Percentiles rank a stretch among this genome's conserved stretches.
phyloP scores from a whole-genome alignment of 2,113 vertebrate genomes.

The Caranx ignobilis region DNA sequence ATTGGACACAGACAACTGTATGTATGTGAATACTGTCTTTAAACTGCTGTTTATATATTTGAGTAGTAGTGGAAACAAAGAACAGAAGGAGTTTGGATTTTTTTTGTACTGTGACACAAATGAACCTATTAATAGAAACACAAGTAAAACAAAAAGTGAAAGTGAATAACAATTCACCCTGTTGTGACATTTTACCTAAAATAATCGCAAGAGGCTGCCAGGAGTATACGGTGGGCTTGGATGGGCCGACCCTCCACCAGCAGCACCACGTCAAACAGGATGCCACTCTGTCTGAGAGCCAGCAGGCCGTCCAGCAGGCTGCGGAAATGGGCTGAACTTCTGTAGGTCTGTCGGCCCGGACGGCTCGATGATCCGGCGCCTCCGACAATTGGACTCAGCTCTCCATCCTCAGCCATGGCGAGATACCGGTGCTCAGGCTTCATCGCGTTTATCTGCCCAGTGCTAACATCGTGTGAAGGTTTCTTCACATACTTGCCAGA shows the following conservation, averaged over 20 bases:
- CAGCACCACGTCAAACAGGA: slow-evolving; percentile 94
- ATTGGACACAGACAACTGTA: background rate
- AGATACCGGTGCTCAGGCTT: slow-evolving; percentile 45
- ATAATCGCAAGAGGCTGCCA: slow-evolving; percentile 96
- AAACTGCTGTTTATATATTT: background rate
- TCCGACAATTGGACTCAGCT: slow-evolving; percentile 74
- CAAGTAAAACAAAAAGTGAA: background rate
- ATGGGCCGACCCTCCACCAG: slow-evolving; percentile 91
- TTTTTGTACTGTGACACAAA: background rate
- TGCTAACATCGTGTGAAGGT: background rate
- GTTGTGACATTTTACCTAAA: slow-evolving; percentile 87
- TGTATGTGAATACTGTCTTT: background rate
- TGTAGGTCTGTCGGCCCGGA: slow-evolving; percentile 87
- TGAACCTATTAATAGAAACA: background rate
- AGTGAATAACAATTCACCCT: background rate
- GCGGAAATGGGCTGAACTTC: slow-evolving; percentile 88
- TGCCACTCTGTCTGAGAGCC: slow-evolving; percentile 87
- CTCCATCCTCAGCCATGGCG: slow-evolving; percentile 89
- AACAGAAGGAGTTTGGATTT: too few species aligned
- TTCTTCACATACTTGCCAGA: background rate
- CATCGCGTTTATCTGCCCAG: slow-evolving; percentile 29
- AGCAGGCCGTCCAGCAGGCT: slow-evolving; percentile 91
- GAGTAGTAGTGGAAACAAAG: background rate
- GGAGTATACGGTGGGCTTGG: slow-evolving; percentile 93
- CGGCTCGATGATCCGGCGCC: slow-evolving; percentile 70